These are phyloP conservation scores for Cherax destructor DNA, from an alignment of 1,140 invertebrate species.

Conservation along the genomic window DNA sequence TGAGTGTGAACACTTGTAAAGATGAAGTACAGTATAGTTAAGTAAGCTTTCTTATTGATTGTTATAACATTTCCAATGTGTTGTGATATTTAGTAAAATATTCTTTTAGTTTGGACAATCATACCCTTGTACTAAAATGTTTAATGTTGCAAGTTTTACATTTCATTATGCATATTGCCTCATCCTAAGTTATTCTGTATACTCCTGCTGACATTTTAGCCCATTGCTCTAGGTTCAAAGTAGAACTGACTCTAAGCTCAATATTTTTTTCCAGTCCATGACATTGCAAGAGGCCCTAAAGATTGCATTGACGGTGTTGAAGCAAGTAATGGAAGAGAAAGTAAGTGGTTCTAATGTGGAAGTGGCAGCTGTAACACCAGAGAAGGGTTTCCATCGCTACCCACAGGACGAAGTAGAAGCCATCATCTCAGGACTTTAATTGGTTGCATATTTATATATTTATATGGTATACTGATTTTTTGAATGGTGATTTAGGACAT, in stretches of 20 bases:
- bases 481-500: conserved; percentile 7
- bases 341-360: conserved; percentile 98
- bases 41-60: too few relatives aligned
- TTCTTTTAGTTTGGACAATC: too few relatives aligned
- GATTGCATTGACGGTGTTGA: conserved; percentile 93
- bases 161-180: too few relatives aligned
- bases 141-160: too few relatives aligned
- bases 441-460: background rate
- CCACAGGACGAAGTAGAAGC: conserved; percentile 69
- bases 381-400: conserved; percentile 83
- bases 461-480: background rate
- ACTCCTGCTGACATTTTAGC: too few relatives aligned
- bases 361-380: conserved; percentile 94
- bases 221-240: too few relatives aligned
- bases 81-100: too few relatives aligned
- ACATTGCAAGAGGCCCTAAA: conserved; percentile 97
- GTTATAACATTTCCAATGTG: too few relatives aligned
- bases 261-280: conserved; percentile 86
- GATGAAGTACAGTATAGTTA: too few relatives aligned
- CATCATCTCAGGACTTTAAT: conserved; percentile 66
- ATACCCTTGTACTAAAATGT: too few relatives aligned
- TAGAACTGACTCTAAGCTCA: background rate
- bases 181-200: too few relatives aligned
- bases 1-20: too few relatives aligned
- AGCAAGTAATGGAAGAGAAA: conserved; percentile 99